These are phyloP conservation scores for Scaeva pyrastri DNA, from an alignment of 2,888 invertebrate species.

Conservation along the genomic window DNA sequence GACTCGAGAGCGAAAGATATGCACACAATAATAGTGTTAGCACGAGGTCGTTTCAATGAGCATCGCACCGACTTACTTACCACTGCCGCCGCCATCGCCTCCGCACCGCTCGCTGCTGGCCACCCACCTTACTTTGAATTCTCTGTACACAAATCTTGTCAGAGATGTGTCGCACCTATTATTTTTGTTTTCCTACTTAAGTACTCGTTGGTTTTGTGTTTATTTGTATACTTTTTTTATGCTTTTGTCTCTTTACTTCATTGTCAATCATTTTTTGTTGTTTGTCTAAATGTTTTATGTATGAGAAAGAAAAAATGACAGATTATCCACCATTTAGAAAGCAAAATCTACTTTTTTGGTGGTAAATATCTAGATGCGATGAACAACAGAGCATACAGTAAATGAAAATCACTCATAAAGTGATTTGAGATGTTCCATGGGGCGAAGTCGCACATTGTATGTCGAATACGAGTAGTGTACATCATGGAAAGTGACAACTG, in stretches of 20 bases:
- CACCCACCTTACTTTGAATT: background rate
- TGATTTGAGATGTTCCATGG: slow-evolving; percentile 51
- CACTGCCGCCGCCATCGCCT: background rate
- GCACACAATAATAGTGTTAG: slow-evolving; percentile 14
- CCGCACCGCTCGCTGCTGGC: background rate
- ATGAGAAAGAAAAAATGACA: slow-evolving; percentile 55
- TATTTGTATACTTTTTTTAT: slow-evolving; percentile 2
- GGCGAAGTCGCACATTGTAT: background rate
- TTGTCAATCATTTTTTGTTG: slow-evolving; percentile 59
- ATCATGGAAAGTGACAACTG: slow-evolving; percentile 71
- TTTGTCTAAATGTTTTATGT: slow-evolving; percentile 63
- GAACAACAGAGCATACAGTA: background rate
- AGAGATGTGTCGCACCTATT: slow-evolving; percentile 59
- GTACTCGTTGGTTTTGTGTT: background rate
- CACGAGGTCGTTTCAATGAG: slow-evolving; percentile 56
- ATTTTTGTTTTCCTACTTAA: slow-evolving; percentile 4
- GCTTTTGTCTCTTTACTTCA: slow-evolving; percentile 13
- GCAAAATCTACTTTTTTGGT: slow-evolving; percentile 70
- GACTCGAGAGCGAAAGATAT: background rate
- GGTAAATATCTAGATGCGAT: slow-evolving; percentile 46
- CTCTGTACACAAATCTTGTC: slow-evolving; percentile 34
- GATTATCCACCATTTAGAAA: slow-evolving; percentile 71
- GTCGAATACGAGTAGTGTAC: background rate
- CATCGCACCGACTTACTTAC: background rate
- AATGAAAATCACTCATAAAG: slow-evolving; percentile 55